Evolutionary conservation across 2,888 invertebrate species (phyloP), one percentile per base, ranked within the genome.

Genomic region (Keiferia lycopersicella): DNA sequence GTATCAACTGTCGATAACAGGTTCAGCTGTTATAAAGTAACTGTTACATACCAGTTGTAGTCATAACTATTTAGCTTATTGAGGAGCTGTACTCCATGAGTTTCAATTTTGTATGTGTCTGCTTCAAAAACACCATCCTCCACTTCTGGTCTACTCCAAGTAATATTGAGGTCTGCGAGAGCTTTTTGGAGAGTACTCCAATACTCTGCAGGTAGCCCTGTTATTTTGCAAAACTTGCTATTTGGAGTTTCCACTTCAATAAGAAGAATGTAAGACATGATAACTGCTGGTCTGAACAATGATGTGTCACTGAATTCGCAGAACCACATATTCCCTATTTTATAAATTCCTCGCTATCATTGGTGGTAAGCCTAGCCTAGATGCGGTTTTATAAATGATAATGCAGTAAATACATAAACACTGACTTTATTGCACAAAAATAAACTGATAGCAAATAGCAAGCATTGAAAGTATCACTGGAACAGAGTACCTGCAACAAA

Each of bases 241-340:
- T 84, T 81, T 70, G 80, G 81, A 14, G 84, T 81, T 70, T 88
- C 87, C 34, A 81, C 74, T 72, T 91, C 88, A 16, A 80, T 83
- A 38, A 92, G 68, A n/a, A 84, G 68, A 67, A 92, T 80, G 70
- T 88, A 89, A 72, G 78, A 79, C 91, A 91, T 91, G 56, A 30
- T 8, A 30, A n/a, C 12, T 2, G 16, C 16, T 50, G 18, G 41
- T 14, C 14, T 41, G 34, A 34, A 34, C 10, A 34, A 34, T 34
- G 34, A 34, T 10, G 34, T 34, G n/a, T 34, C 10, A 34, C 34
- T 7, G 12, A 14, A 41, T 8, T 26, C 6, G 39, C 10, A 39
- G 8, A 11, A 39, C 39, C 10, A 39, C 10, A 8, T 18, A n/a
- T 48, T 50, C 20, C n/a, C 4, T 50, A 50, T 18, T 16, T 48